phyloP scores from a whole-genome alignment of 2,888 invertebrate species.

The Crepidodera aurea region DNA sequence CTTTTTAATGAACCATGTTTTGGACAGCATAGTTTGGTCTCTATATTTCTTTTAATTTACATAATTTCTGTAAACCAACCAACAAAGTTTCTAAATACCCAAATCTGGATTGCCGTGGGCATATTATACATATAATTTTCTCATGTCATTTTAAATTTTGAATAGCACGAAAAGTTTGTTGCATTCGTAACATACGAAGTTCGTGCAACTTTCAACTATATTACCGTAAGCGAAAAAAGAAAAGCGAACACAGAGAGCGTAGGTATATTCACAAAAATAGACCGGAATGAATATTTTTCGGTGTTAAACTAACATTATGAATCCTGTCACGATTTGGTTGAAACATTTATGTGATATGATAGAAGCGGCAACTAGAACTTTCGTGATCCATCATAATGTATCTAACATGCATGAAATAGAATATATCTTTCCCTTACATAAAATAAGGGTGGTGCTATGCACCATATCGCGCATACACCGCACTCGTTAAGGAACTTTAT shows the following conservation, averaged over 20 bases:
- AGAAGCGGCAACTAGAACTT: conserved; percentile 13
- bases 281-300: conserved; percentile 8
- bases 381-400: conserved; percentile 18
- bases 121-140: too few relatives aligned
- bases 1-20: too few relatives aligned
- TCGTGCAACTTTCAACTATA: too few relatives aligned
- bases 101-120: too few relatives aligned
- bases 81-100: too few relatives aligned
- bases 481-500: conserved; percentile 4
- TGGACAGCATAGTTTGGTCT: too few relatives aligned
- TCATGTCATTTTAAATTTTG: too few relatives aligned
- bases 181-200: too few relatives aligned
- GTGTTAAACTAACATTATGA: conserved; percentile 8
- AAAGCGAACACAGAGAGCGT: background rate
- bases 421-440: conserved; percentile 14
- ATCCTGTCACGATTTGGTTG: conserved; percentile 11
- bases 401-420: conserved; percentile 18
- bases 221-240: too few relatives aligned
- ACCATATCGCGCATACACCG: conserved; percentile 2
- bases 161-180: too few relatives aligned
- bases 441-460: conserved; percentile 9
- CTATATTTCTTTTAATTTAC: too few relatives aligned
- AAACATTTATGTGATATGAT: conserved; percentile 10
- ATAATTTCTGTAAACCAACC: too few relatives aligned
- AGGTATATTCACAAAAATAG: background rate